A percentile compares a stretch with the other conserved stretches of the same genome.
phyloP scores from a whole-genome alignment of 2,797 vertebrate species.

The Columba guinea region DNA sequence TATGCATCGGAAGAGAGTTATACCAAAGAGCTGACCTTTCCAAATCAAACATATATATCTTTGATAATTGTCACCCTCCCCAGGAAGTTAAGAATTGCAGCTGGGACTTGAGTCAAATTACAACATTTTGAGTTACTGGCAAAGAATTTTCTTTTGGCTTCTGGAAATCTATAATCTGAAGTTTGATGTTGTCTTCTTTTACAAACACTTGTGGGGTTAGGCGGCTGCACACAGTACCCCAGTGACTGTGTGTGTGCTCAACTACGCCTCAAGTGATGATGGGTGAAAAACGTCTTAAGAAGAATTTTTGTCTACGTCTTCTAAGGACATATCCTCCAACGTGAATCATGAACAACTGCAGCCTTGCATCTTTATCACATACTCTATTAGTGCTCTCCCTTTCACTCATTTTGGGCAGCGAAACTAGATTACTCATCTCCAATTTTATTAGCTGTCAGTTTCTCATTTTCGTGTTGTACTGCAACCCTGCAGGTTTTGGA shows the following conservation, averaged over 20 bases:
- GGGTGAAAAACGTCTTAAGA: neutral
- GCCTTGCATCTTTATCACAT: constrained; percentile 24
- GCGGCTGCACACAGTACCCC: neutral
- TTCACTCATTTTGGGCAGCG: constrained; percentile 17
- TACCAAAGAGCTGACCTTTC: constrained; percentile 52
- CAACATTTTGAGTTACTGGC: constrained; percentile 27
- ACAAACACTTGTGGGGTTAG: neutral
- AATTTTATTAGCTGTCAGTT: constrained; percentile 14
- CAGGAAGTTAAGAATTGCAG: constrained; percentile 41
- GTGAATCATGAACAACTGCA: neutral
- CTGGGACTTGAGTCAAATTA: constrained; percentile 45
- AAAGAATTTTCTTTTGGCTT: neutral
- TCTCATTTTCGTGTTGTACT: constrained; percentile 16
- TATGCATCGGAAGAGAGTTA: constrained; percentile 21
- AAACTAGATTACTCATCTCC: constrained; percentile 43
- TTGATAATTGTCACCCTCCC: constrained; percentile 48
- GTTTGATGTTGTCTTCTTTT: neutral
- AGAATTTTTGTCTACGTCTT: neutral
- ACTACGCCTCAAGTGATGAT: neutral
- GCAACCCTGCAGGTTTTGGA: neutral
- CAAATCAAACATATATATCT: constrained; percentile 44
- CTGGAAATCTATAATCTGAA: neutral
- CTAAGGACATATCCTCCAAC: neutral
- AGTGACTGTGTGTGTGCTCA: neutral
- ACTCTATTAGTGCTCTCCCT: constrained; percentile 7